Percentiles rank a stretch among this genome's conserved stretches.
These are phyloP conservation scores for Chloebia gouldiae DNA, from an alignment of 2,113 vertebrate species.

Conservation along the genomic window DNA sequence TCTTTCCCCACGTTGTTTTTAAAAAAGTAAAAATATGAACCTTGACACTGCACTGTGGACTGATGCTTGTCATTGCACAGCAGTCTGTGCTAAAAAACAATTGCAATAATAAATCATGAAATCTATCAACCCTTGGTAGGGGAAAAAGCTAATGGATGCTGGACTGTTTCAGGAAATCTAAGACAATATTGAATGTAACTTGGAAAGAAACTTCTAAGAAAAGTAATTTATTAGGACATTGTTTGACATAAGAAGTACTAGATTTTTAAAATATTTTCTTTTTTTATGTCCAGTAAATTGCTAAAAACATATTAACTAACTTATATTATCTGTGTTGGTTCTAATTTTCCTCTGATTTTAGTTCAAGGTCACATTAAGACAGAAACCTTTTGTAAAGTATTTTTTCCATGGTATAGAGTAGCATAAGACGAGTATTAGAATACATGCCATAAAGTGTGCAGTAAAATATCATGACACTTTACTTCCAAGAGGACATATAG, in stretches of 20 bases:
- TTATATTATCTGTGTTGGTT: background rate
- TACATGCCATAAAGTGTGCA: background rate
- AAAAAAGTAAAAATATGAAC: background rate
- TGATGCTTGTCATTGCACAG: background rate
- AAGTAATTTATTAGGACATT: background rate
- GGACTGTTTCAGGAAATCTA: background rate
- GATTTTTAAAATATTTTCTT: background rate
- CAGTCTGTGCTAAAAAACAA: background rate
- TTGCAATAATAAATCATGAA: background rate
- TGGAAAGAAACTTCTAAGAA: background rate
- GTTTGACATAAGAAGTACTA: background rate
- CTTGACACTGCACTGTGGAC: background rate
- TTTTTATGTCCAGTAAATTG: background rate
- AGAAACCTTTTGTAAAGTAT: background rate
- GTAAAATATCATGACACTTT: background rate
- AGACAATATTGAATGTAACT: background rate
- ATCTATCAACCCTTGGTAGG: background rate
- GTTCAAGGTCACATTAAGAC: background rate
- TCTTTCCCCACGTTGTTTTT: background rate
- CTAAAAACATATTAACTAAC: background rate
- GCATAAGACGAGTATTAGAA: background rate
- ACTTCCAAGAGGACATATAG: background rate
- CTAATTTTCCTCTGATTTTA: background rate
- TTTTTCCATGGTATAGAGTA: background rate
- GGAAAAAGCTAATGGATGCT: background rate